These are phyloP conservation scores for Scaptomyza pallida DNA, from an alignment of 1,140 invertebrate genomes.

Conservation along the genomic window DNA sequence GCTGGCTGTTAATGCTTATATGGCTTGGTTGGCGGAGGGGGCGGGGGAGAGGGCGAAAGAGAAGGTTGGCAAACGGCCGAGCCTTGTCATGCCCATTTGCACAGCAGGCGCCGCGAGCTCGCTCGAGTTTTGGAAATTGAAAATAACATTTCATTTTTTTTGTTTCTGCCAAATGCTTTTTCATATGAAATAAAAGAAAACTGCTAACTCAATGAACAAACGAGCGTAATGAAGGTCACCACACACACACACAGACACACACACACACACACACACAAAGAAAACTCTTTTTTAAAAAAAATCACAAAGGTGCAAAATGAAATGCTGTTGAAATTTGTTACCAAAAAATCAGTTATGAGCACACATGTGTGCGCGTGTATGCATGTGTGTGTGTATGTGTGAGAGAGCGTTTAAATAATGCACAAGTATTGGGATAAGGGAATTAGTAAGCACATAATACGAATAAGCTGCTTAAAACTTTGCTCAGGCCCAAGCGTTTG, in stretches of 20 bases:
- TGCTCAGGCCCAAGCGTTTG: constrained; percentile 1
- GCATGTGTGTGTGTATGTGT: not conserved
- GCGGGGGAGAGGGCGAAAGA: not conserved
- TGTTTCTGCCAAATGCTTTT: constrained; percentile 40
- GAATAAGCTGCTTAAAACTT: constrained; percentile 36
- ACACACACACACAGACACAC: constrained; percentile 10
- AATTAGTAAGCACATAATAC: constrained; percentile 12
- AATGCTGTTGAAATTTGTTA: constrained; percentile 28
- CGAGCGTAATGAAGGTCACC: constrained; percentile 34
- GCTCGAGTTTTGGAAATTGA: constrained; percentile 46
- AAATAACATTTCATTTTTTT: constrained; percentile 52
- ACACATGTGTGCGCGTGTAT: not conserved
- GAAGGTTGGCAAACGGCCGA: not conserved
- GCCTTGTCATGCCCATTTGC: constrained; percentile 41
- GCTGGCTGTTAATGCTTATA: constrained; percentile 3
- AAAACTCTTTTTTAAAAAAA: constrained; percentile 18
- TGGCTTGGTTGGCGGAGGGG: not conserved
- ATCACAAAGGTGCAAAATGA: constrained; percentile 8
- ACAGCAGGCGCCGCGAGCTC: constrained; percentile 28
- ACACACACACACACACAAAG: not conserved
- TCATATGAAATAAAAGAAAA: constrained; percentile 43
- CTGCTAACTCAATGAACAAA: constrained; percentile 50
- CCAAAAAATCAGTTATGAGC: constrained; percentile 17
- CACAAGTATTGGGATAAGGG: not conserved
- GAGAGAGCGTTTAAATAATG: not conserved